Conservation (phyloP, 2,888 invertebrate genomes). For the Clunio marinus region DNA sequence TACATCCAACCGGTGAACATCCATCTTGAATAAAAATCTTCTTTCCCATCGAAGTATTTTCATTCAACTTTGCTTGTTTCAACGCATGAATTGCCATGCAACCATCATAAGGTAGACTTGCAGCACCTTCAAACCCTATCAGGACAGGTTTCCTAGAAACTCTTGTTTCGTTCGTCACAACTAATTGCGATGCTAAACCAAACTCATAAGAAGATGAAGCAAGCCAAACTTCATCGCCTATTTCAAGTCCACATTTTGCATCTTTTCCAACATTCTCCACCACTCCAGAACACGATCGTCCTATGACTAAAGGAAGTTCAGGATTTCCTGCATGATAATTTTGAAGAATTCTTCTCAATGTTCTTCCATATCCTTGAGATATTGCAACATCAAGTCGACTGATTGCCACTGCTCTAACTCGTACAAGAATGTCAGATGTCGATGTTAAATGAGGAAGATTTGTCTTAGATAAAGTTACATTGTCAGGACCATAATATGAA, state of each 20-base stretch:
- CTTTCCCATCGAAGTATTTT: slow-evolving; percentile 46
- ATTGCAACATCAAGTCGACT: slow-evolving; percentile 55
- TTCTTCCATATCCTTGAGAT: slow-evolving; percentile 53
- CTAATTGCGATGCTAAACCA: slow-evolving; percentile 57
- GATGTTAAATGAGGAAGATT: slow-evolving; percentile 52
- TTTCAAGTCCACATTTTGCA: slow-evolving; percentile 52
- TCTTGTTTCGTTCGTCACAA: slow-evolving; percentile 54
- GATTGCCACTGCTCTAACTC: slow-evolving; percentile 56
- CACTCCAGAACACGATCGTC: slow-evolving; percentile 61
- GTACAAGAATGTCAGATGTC: slow-evolving; percentile 53
- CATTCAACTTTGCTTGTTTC: slow-evolving; percentile 51
- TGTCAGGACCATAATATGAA: slow-evolving; percentile 48
- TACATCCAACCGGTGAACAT: slow-evolving; percentile 58
- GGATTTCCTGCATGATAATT: slow-evolving; percentile 40
- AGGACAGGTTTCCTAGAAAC: slow-evolving; percentile 56
- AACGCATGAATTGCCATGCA: slow-evolving; percentile 56
- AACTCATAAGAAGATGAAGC: slow-evolving; percentile 57
- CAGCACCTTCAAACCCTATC: slow-evolving; percentile 58
- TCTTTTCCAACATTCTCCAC: slow-evolving; percentile 60
- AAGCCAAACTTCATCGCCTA: slow-evolving; percentile 62
- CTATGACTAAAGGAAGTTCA: slow-evolving; percentile 57
- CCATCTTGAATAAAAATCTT: slow-evolving; percentile 50
- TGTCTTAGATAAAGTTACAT: slow-evolving; percentile 40
- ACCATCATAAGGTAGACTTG: slow-evolving; percentile 59
- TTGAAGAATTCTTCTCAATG: slow-evolving; percentile 51